Percentiles rank a stretch among this genome's conserved stretches.
These are phyloP conservation scores for Muschampia plurimacula DNA, from an alignment of 2,888 invertebrate species.

Conservation along the genomic window DNA sequence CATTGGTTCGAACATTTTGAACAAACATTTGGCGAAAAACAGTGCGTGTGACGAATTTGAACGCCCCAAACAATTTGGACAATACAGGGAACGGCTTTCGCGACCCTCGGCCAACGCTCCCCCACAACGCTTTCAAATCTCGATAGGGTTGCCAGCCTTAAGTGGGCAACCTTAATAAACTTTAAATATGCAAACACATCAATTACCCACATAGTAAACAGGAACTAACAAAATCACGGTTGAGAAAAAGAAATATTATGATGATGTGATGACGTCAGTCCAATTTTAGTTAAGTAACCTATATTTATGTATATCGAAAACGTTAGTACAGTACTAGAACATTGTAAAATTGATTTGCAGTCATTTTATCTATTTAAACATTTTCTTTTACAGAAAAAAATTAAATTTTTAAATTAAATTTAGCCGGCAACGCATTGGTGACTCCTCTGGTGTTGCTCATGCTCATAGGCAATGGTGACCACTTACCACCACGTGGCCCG, in stretches of 20 bases:
- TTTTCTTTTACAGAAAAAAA: background rate
- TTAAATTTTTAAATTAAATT: background rate
- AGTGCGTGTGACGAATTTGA: constrained; percentile 71
- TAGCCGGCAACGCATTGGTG: too few species aligned
- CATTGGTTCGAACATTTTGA: constrained; percentile 31
- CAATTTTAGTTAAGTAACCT: too few species aligned
- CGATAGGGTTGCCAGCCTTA: constrained; percentile 20
- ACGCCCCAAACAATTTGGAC: constrained; percentile 73
- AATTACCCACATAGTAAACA: too few species aligned
- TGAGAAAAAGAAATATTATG: too few species aligned
- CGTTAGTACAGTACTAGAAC: too few species aligned
- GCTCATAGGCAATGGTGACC: too few species aligned
- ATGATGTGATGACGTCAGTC: too few species aligned
- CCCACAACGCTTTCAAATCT: constrained; percentile 43
- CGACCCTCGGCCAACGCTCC: constrained; percentile 55
- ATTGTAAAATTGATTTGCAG: background rate
- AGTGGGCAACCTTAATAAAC: background rate
- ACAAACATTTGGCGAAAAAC: constrained; percentile 64
- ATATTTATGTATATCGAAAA: too few species aligned
- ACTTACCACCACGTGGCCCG: too few species aligned
- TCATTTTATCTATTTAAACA: background rate
- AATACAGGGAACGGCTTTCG: constrained; percentile 63
- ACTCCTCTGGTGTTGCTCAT: too few species aligned
- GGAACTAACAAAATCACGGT: too few species aligned
- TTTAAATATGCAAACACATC: background rate